phyloP scores from a whole-genome alignment of 2,888 invertebrate genomes.

The Limnephilus auricula region DNA sequence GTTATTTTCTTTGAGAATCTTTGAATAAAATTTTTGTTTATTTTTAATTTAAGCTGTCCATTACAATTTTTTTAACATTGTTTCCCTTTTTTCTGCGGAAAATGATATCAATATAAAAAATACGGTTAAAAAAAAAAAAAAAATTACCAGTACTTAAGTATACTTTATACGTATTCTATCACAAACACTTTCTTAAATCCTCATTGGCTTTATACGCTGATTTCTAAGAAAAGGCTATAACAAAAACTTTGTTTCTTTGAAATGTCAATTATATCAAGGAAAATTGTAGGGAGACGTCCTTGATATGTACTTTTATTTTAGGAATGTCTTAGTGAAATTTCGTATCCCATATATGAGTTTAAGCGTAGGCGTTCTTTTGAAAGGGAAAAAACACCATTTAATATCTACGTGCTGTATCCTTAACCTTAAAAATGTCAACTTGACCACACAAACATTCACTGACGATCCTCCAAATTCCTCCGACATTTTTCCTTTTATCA shows the following conservation, averaged over 20 bases:
- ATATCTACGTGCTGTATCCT: background rate
- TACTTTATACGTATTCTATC: too few species aligned
- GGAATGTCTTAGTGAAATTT: background rate
- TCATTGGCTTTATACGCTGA: background rate
- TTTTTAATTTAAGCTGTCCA: too few species aligned
- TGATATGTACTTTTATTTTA: background rate
- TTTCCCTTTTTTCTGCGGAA: too few species aligned
- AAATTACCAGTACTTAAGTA: too few species aligned
- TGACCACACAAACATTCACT: background rate
- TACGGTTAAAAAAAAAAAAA: too few species aligned
- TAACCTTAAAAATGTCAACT: too few species aligned
- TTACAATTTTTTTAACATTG: too few species aligned
- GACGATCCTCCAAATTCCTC: background rate
- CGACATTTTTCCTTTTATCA: background rate
- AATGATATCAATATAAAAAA: too few species aligned
- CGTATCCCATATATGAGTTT: background rate
- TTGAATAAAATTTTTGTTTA: too few species aligned
- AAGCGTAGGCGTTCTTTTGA: background rate
- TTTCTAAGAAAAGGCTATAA: background rate
- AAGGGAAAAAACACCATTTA: background rate
- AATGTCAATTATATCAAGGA: background rate
- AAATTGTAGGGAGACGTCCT: too few species aligned
- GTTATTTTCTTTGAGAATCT: too few species aligned
- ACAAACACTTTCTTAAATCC: background rate
- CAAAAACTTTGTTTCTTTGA: background rate